These are phyloP conservation scores for Perdix hodgsoniae DNA, from an alignment of 2,797 vertebrate species.

Conservation along the genomic window DNA sequence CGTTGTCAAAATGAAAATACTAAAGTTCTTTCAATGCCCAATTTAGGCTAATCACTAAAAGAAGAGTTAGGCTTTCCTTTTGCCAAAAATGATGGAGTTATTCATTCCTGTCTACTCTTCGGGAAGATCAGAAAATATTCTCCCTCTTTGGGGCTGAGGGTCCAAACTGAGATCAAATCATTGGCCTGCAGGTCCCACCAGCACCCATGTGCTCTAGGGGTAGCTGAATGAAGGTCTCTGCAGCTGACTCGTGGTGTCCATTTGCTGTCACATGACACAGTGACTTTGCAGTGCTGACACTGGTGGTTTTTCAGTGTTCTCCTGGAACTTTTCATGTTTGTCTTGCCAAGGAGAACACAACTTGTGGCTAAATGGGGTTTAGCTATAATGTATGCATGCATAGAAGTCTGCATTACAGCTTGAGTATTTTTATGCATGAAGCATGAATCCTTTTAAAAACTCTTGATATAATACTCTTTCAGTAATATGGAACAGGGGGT, in stretches of 20 bases:
- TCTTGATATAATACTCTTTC: neutral
- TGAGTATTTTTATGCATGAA: slow-evolving; percentile 40
- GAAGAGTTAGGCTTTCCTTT: neutral
- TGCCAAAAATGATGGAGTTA: neutral
- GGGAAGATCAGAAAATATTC: neutral
- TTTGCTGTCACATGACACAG: neutral
- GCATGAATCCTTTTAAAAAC: slow-evolving; percentile 37
- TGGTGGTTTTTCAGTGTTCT: neutral
- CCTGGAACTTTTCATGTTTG: neutral
- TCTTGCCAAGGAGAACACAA: slow-evolving; percentile 12
- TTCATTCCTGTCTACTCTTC: neutral
- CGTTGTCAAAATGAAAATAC: neutral
- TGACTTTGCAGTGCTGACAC: neutral
- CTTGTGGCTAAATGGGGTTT: slow-evolving; percentile 61
- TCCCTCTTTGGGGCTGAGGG: neutral
- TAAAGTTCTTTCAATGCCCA: neutral
- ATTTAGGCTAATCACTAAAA: neutral
- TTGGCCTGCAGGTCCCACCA: neutral
- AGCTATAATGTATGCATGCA: neutral
- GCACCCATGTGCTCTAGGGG: neutral
- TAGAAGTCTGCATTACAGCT: slow-evolving; percentile 18
- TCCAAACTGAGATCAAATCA: neutral
- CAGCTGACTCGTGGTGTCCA: neutral
- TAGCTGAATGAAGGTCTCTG: neutral
- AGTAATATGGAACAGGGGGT: neutral